phyloP scores from a whole-genome alignment of 2,888 invertebrate genomes.

The Tenthredo livida region DNA sequence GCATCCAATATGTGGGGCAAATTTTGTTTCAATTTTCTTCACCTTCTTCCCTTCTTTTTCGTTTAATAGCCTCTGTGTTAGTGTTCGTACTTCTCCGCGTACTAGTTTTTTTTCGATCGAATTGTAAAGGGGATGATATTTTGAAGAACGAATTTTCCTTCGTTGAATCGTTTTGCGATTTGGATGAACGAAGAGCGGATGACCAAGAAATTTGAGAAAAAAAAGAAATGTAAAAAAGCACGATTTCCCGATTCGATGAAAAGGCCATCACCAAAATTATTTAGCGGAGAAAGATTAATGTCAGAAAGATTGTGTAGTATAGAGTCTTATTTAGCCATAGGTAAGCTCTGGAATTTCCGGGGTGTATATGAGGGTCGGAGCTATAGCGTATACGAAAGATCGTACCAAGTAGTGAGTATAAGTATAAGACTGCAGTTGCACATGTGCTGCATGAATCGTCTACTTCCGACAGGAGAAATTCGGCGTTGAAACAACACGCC shows the following conservation, averaged over 20 bases:
- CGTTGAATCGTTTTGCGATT: too few relatives aligned
- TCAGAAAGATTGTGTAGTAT: not conserved
- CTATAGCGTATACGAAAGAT: not conserved
- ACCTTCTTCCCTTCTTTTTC: not conserved
- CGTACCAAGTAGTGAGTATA: not conserved
- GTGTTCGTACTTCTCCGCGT: too few relatives aligned
- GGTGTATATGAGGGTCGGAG: not conserved
- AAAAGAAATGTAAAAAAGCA: too few relatives aligned
- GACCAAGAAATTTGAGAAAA: too few relatives aligned
- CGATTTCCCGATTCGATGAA: too few relatives aligned
- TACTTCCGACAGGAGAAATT: constrained; percentile 48
- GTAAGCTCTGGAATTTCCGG: constrained; percentile 32
- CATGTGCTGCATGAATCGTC: constrained; percentile 43
- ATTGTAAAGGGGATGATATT: too few relatives aligned
- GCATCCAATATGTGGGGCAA: not conserved
- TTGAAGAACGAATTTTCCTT: too few relatives aligned
- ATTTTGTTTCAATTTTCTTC: not conserved
- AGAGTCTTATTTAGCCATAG: not conserved
- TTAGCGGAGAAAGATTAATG: not conserved
- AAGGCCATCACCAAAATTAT: too few relatives aligned
- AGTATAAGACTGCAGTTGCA: not conserved
- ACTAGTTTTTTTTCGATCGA: too few relatives aligned
- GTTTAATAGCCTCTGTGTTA: too few relatives aligned
- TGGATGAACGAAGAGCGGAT: too few relatives aligned
- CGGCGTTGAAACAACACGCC: constrained; percentile 49